Evolutionary conservation across 2,797 vertebrate species (phyloP).

Genomic region (Tamandua tetradactyla): DNA sequence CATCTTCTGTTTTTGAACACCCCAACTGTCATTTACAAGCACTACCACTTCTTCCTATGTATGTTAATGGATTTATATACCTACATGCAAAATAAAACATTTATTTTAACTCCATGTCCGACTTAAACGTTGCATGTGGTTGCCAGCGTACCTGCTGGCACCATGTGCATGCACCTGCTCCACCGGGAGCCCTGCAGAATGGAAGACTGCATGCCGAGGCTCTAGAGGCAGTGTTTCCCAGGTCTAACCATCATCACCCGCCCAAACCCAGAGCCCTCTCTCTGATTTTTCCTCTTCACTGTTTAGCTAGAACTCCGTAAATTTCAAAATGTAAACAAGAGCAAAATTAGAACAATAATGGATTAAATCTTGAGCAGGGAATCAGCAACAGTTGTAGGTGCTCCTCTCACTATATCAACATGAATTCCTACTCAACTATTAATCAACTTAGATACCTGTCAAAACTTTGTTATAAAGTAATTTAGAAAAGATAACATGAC

Average conservation of each 20-base stretch:
- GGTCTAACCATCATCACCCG: neutral
- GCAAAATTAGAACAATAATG: neutral
- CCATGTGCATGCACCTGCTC: neutral
- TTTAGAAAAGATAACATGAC: neutral
- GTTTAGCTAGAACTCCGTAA: neutral
- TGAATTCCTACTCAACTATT: neutral
- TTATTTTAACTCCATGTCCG: neutral
- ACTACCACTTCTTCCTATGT: neutral
- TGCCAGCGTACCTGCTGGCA: too few species aligned
- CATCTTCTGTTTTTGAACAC: neutral
- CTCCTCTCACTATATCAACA: neutral
- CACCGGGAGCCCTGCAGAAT: constrained; percentile 38
- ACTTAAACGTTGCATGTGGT: neutral
- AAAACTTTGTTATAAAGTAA: neutral
- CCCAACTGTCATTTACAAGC: neutral
- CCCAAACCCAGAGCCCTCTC: neutral
- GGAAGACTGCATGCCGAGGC: neutral
- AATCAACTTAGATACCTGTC: neutral
- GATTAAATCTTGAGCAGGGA: neutral
- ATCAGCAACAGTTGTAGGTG: neutral
- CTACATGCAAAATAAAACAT: neutral
- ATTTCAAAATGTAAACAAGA: neutral
- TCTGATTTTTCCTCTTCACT: neutral
- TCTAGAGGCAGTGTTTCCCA: neutral
- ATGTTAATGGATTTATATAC: neutral